Evolutionary conservation across 2,113 vertebrate species (phyloP).

Genomic region (Syngnathus typhle): DNA sequence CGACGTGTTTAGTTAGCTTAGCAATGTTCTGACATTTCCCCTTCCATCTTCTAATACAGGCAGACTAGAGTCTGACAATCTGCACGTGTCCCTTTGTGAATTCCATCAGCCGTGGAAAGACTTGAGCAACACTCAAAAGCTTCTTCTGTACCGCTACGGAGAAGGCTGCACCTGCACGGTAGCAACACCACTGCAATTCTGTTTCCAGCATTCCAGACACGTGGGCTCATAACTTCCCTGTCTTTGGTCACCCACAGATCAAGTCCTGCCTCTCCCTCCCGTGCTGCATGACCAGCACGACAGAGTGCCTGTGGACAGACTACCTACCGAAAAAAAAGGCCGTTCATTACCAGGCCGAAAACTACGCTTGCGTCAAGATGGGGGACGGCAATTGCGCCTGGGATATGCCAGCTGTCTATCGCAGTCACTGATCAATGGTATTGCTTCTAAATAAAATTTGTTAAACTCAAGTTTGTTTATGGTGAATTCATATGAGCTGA

Average conservation of each 20-base stretch:
- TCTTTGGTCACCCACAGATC: constrained; percentile 69
- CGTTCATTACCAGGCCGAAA: constrained; percentile 81
- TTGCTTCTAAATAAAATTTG: too few relatives aligned
- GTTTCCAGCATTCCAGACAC: neutral
- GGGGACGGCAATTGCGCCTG: constrained; percentile 87
- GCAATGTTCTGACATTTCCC: too few relatives aligned
- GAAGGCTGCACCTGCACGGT: constrained; percentile 95
- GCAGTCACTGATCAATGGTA: too few relatives aligned
- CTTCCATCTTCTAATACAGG: constrained; percentile 58
- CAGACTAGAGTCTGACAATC: constrained; percentile 77
- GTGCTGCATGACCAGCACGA: constrained; percentile 71
- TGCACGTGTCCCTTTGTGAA: constrained; percentile 88
- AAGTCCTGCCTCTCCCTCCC: constrained; percentile 82
- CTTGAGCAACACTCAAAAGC: constrained; percentile 84
- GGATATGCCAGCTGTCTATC: constrained; percentile 24
- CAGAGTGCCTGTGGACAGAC: constrained; percentile 91
- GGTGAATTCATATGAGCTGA: too few relatives aligned
- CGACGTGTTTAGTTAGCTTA: too few relatives aligned
- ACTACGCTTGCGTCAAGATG: constrained; percentile 89
- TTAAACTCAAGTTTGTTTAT: too few relatives aligned
- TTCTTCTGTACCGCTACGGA: constrained; percentile 84
- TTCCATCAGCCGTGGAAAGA: constrained; percentile 85
- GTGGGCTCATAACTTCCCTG: too few relatives aligned
- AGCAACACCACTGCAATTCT: constrained; percentile 6
- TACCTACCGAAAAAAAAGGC: constrained; percentile 72